Percentiles rank a stretch among this genome's conserved stretches.
Conservation (phyloP, 2,888 invertebrate species). For the Anticlea derivata region DNA sequence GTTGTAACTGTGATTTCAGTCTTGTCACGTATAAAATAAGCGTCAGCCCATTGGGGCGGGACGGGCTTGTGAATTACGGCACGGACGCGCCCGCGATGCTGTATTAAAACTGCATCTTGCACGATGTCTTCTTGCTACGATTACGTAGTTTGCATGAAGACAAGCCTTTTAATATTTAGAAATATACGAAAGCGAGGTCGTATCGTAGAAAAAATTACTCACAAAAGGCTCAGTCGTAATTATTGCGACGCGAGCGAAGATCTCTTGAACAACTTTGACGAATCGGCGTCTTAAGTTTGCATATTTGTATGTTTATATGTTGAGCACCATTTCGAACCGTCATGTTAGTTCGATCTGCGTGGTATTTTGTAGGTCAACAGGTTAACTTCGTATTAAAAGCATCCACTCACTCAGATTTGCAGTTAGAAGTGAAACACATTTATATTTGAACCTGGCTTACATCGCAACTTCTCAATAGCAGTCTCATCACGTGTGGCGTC, state of each 20-base stretch:
- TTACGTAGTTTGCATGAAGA: conserved; percentile 11
- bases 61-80: conserved; percentile 70
- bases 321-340: too few species aligned
- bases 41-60: conserved; percentile 64
- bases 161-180: conserved; percentile 4
- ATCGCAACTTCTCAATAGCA: conserved; percentile 34
- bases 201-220: too few species aligned
- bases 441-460: conserved; percentile 52
- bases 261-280: too few species aligned
- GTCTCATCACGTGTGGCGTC: conserved; percentile 61
- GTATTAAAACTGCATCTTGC: conserved; percentile 69
- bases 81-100: conserved; percentile 48
- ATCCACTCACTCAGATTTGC: conserved; percentile 40
- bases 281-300: too few species aligned
- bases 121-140: conserved; percentile 23
- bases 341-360: too few species aligned
- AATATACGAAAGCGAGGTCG: neutral
- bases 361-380: too few species aligned
- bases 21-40: conserved; percentile 75
- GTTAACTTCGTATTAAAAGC: too few species aligned
- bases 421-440: conserved; percentile 51
- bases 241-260: too few species aligned
- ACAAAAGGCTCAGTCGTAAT: too few species aligned
- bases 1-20: conserved; percentile 54
- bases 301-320: too few species aligned